phyloP scores from a whole-genome alignment of 2,113 vertebrate species.

The Notothenia coriiceps region DNA sequence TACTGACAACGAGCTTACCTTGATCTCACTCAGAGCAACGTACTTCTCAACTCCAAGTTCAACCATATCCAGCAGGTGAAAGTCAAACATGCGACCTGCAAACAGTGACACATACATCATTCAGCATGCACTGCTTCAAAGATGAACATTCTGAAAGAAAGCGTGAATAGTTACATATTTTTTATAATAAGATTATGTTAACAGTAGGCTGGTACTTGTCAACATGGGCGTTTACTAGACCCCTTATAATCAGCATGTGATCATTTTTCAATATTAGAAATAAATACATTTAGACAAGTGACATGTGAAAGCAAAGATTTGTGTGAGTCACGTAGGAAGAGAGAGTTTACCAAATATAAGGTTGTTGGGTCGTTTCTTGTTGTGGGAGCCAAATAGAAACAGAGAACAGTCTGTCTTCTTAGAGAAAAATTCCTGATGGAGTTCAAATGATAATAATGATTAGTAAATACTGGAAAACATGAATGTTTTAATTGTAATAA shows the following conservation, averaged over 20 bases:
- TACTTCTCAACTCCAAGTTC: conserved; percentile 95
- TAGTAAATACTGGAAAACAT: background rate
- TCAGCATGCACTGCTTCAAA: background rate
- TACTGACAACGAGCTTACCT: conserved; percentile 82
- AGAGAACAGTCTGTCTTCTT: conserved; percentile 96
- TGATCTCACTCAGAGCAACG: conserved; percentile 89
- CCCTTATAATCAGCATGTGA: background rate
- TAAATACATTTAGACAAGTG: too few relatives aligned
- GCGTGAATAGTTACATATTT: too few relatives aligned
- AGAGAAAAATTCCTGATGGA: conserved; percentile 94
- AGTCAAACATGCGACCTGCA: conserved; percentile 96
- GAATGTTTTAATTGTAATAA: background rate
- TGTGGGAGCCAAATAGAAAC: conserved; percentile 97
- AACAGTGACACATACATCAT: background rate
- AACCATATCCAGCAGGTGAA: conserved; percentile 96
- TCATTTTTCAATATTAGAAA: too few relatives aligned
- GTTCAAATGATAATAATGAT: background rate
- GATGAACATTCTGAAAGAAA: background rate
- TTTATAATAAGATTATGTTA: too few relatives aligned
- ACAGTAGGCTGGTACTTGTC: background rate
- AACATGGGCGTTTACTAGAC: background rate
- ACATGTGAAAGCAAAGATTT: too few relatives aligned
- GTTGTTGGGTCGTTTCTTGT: conserved; percentile 98
- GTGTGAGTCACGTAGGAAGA: background rate
- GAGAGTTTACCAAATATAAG: conserved; percentile 89